phyloP scores from a whole-genome alignment of 2,797 vertebrate genomes.

The Natrix natrix region DNA sequence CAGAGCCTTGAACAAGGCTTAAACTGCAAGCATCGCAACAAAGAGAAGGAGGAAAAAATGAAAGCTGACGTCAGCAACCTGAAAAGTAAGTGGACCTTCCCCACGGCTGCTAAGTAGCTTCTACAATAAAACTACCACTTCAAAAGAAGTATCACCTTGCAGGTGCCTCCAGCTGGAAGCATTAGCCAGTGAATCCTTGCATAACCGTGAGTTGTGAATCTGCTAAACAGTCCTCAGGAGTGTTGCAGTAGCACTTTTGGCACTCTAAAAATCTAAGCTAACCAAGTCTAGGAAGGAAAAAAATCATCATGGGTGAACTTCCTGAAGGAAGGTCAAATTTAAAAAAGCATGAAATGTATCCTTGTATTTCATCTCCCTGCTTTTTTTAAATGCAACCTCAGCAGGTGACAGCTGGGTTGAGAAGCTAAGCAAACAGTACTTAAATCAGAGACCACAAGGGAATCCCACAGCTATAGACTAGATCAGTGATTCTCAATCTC shows the following conservation, averaged over 20 bases:
- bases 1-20: constrained; percentile 89
- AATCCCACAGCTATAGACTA: not conserved
- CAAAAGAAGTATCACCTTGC: not conserved
- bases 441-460: not conserved
- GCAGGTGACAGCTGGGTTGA: not conserved
- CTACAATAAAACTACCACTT: not conserved
- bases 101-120: not conserved
- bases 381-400: not conserved
- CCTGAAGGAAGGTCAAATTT: not conserved
- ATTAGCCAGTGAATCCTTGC: not conserved
- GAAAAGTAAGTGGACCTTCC: constrained; percentile 79
- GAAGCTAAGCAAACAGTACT: not conserved
- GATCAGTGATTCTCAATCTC: not conserved
- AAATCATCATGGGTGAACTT: not conserved
- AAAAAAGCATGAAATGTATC: not conserved
- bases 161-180: not conserved
- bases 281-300: not conserved
- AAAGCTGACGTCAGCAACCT: constrained; percentile 90
- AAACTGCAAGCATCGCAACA: constrained; percentile 81
- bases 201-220: not conserved
- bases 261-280: not conserved
- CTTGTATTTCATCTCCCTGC: not conserved
- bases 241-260: not conserved
- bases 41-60: constrained; percentile 91
- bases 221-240: not conserved